These are phyloP conservation scores for Dolichomitus sp. DNA, from an alignment of 2,888 invertebrate genomes.

Conservation along the genomic window DNA sequence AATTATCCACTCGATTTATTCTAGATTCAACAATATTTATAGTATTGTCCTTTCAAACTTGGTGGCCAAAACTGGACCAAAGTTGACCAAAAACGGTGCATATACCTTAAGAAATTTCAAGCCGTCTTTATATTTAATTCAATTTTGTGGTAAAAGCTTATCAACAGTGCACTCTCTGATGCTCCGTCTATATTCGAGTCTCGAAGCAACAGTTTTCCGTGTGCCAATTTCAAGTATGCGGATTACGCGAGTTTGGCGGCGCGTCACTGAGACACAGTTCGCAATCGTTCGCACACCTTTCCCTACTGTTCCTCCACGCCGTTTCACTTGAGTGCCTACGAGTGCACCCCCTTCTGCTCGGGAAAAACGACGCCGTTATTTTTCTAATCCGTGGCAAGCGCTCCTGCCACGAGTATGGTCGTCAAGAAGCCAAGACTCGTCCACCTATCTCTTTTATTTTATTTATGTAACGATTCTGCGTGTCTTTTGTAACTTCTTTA, in stretches of 20 bases:
- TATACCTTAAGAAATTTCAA: background rate
- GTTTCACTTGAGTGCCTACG: constrained; percentile 62
- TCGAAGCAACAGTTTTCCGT: constrained; percentile 13
- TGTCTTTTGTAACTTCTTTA: constrained; percentile 9
- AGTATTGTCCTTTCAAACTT: too few relatives aligned
- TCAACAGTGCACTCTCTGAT: constrained; percentile 21
- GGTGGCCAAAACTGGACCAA: too few relatives aligned
- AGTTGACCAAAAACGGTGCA: too few relatives aligned
- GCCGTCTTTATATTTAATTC: background rate
- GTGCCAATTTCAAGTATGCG: constrained; percentile 25
- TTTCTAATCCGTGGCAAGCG: constrained; percentile 42
- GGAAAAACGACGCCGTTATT: constrained; percentile 57
- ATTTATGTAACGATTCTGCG: background rate
- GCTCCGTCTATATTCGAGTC: background rate
- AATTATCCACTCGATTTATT: too few relatives aligned
- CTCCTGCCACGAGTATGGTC: constrained; percentile 15
- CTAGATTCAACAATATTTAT: too few relatives aligned
- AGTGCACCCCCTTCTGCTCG: constrained; percentile 63
- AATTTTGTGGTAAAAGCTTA: constrained; percentile 15
- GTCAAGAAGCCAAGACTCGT: background rate
- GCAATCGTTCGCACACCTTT: background rate
- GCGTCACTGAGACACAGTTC: constrained; percentile 2
- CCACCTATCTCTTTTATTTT: constrained; percentile 1
- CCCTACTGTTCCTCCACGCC: constrained; percentile 29
- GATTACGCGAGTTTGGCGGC: background rate